These are phyloP conservation scores for Muntiacus muntjak DNA, from an alignment of 2,113 vertebrate genomes.

Conservation along the genomic window DNA sequence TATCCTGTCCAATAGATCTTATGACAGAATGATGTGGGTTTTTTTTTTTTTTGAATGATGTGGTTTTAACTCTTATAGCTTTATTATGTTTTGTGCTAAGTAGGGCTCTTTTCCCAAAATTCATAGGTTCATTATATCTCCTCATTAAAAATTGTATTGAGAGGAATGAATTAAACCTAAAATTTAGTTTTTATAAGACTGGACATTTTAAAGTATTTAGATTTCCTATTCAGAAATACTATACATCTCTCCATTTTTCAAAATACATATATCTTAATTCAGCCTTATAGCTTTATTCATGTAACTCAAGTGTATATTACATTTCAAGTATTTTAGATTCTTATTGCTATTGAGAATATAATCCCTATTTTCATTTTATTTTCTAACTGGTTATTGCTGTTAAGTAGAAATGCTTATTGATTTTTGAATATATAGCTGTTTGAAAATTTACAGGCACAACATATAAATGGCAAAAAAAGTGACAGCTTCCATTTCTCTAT, in stretches of 20 bases:
- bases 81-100: background rate
- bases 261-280: background rate
- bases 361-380: slow-evolving; percentile 24
- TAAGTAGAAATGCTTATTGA: slow-evolving; percentile 52
- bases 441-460: slow-evolving; percentile 44
- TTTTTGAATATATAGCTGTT: slow-evolving; percentile 36
- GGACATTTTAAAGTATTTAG: background rate
- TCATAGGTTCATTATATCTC: background rate
- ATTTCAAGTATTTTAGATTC: slow-evolving; percentile 22
- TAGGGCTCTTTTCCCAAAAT: background rate
- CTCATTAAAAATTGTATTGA: background rate
- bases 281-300: background rate
- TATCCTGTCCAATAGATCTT: background rate
- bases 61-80: background rate
- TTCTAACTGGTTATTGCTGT: slow-evolving; percentile 39
- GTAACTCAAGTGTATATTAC: background rate
- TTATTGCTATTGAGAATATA: slow-evolving; percentile 6
- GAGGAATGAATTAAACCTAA: background rate
- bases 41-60: background rate
- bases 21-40: background rate
- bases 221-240: background rate
- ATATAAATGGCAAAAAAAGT: slow-evolving; percentile 12
- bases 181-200: background rate
- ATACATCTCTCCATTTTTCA: background rate
- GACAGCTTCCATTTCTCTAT: background rate